A percentile compares a stretch with the other conserved stretches of the same genome.
phyloP scores from a whole-genome alignment of 2,888 invertebrate species.

The Lasioglossum figueresi region DNA sequence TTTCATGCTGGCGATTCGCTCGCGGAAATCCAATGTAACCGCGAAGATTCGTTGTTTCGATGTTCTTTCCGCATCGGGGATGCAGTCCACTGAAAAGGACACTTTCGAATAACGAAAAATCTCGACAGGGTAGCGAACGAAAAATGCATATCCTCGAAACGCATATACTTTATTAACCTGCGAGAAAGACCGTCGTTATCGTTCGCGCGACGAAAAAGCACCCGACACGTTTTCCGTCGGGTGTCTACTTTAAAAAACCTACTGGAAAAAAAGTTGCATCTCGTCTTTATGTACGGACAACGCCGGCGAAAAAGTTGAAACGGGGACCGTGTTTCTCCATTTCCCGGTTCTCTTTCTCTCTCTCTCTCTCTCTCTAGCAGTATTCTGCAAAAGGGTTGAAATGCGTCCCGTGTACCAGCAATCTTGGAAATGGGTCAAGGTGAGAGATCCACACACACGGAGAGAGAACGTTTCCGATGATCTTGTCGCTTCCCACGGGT shows the following conservation, averaged over 20 bases:
- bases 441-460: background rate
- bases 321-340: conserved; percentile 13
- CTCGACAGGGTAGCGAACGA: conserved; percentile 6
- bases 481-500: too few relatives aligned
- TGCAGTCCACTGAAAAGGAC: background rate
- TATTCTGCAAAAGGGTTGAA: conserved; percentile 33
- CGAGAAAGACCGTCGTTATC: conserved; percentile 16
- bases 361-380: background rate
- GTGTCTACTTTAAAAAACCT: background rate
- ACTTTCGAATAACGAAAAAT: background rate
- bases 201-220: background rate
- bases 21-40: too few relatives aligned
- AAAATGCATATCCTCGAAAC: conserved; percentile 15
- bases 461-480: background rate
- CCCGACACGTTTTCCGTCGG: conserved; percentile 34
- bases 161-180: conserved; percentile 36
- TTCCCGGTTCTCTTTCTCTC: background rate
- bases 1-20: background rate
- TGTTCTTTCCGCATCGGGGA: too few relatives aligned
- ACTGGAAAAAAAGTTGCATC: background rate
- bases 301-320: conserved; percentile 26
- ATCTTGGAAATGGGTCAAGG: conserved; percentile 41
- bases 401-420: conserved; percentile 29
- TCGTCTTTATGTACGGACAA: conserved; percentile 1
- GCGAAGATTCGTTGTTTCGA: background rate